Evolutionary conservation across 1,140 invertebrate species (phyloP), one percentile per base, ranked within the genome.

Genomic region (Leucophenga varia): DNA sequence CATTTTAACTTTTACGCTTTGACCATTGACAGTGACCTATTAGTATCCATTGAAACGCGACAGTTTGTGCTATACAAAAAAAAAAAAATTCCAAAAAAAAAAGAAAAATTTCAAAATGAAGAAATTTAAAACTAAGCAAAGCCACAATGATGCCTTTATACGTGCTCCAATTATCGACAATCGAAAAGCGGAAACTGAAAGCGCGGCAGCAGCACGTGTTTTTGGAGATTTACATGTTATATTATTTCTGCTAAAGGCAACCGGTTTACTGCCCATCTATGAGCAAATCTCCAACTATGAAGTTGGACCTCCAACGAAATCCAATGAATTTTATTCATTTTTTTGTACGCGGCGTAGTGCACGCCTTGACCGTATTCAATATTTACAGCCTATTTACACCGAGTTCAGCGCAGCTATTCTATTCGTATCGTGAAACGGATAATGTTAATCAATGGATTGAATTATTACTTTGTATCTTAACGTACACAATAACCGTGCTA

Each of bases 371-470:
- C 34, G 42, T 73, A 20, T 73, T 72, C 18, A 72, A 72, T 28
- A 47, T 73, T 16, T 73, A 73, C 30, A 73, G 60, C 31, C 37
- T 73, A 5, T 43, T 72, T 20, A 59, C 63, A 8, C 54, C 55
- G 13, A 64, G 59, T 25, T 51, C 59, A 21, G 42, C 46, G 1
- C 64, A 73, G 39, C 39, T 67, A 2, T 73, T 73, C 16, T 58
- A 54, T 35, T 72, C 70, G 1, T 48, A 68, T 20, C 59, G 69
- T 0, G 70, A 73, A 30, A 73, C 70, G 3, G 70, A 73, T 19
- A 73, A 73, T 42, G 64, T 72, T 7, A 73, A 73, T 54, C 67
- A 73, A 41, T 73, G 65, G 65, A 70, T 73, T 34, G 70, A 73
- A 7, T 37, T 70, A 7, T 37, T 73, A 5, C 58, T 73, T 16